phyloP scores from a whole-genome alignment of 2,888 invertebrate genomes.

The Drosophila kokeensis region DNA sequence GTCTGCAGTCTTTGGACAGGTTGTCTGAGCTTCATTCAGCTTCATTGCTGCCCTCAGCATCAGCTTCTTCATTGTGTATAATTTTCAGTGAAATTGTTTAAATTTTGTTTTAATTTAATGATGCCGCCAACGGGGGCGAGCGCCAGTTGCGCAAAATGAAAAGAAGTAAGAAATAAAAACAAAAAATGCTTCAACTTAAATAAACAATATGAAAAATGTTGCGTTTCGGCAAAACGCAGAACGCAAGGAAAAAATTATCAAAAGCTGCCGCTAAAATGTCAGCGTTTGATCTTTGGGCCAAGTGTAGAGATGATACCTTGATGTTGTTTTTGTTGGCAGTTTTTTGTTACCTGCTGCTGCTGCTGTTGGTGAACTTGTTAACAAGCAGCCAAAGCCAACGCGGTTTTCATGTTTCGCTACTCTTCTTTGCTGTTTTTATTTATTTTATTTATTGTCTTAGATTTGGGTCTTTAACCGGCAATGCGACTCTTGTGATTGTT shows the following conservation, averaged over 20 bases:
- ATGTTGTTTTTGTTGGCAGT: conserved; percentile 20
- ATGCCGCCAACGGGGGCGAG: conserved; percentile 69
- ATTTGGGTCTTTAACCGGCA: conserved; percentile 65
- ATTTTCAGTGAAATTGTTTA: conserved; percentile 81
- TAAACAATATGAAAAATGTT: conserved; percentile 75
- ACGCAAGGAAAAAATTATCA: conserved; percentile 67
- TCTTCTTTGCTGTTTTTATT: conserved; percentile 49
- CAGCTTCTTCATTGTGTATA: conserved; percentile 72
- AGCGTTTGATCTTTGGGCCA: conserved; percentile 78
- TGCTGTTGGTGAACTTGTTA: conserved; percentile 75
- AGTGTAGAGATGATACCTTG: conserved; percentile 60
- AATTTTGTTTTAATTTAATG: conserved; percentile 82
- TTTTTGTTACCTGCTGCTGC: conserved; percentile 62
- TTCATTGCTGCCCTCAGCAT: conserved; percentile 36
- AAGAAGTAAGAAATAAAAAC: conserved; percentile 26
- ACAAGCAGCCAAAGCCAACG: conserved; percentile 70
- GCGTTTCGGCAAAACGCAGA: conserved; percentile 55
- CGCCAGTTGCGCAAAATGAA: conserved; percentile 69
- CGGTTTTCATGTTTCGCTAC: conserved; percentile 64
- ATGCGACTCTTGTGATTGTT: conserved; percentile 19
- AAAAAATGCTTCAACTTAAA: conserved; percentile 45
- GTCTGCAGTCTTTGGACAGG: conserved; percentile 56
- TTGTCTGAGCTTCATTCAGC: conserved; percentile 61
- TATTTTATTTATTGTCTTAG: conserved; percentile 72
- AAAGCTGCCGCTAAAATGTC: conserved; percentile 79